Percentiles rank a stretch among this genome's conserved stretches.
Evolutionary conservation across 2,113 vertebrate species (phyloP).

Genomic region (Oxyura jamaicensis): DNA sequence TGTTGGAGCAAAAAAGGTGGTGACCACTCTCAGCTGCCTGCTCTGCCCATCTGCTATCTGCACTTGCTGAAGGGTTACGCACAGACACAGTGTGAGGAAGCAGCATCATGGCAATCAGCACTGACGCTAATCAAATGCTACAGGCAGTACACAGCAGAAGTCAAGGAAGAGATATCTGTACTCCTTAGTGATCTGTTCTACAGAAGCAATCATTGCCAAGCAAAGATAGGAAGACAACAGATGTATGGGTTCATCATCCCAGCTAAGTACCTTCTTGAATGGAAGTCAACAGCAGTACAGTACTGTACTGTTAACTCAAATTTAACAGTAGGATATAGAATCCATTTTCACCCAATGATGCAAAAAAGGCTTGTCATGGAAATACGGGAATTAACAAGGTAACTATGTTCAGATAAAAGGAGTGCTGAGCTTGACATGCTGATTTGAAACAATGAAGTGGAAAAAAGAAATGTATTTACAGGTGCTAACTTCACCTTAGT

Average conservation of each 20-base stretch:
- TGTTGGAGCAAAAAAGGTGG: background rate
- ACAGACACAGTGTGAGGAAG: background rate
- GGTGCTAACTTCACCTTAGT: background rate
- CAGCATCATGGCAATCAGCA: background rate
- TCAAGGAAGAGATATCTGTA: background rate
- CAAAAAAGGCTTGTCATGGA: background rate
- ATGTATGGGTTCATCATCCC: background rate
- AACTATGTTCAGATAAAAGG: background rate
- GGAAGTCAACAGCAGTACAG: background rate
- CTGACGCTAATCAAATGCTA: background rate
- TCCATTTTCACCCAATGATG: background rate
- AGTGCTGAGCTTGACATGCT: background rate
- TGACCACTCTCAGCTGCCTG: background rate
- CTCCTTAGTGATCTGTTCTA: background rate
- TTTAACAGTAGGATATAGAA: background rate
- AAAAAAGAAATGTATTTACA: conserved; percentile 7
- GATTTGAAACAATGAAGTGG: background rate
- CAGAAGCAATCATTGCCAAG: background rate
- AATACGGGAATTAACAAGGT: background rate
- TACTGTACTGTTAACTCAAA: background rate
- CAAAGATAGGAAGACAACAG: background rate
- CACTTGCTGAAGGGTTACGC: background rate
- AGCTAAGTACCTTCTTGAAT: background rate
- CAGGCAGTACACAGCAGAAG: background rate
- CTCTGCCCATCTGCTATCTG: background rate